phyloP scores from a whole-genome alignment of 1,140 invertebrate genomes.

The Pararge aegeria region DNA sequence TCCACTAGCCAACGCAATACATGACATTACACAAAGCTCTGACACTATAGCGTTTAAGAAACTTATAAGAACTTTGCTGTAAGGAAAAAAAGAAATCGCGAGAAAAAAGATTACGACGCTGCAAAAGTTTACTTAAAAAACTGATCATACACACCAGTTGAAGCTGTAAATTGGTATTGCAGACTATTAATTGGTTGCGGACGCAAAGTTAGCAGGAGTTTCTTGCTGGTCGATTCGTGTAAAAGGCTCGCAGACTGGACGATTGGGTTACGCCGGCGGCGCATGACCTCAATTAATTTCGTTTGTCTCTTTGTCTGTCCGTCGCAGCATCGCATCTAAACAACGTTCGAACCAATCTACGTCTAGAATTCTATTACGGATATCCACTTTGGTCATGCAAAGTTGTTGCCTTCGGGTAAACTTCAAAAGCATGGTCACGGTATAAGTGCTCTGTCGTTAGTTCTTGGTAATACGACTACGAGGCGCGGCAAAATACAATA shows the following conservation, averaged over 20 bases:
- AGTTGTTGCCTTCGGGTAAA: conserved; percentile 30
- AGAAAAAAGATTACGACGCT: too few species aligned
- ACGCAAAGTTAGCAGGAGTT: conserved; percentile 39
- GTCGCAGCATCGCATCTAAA: conserved; percentile 49
- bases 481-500: neutral
- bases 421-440: conserved; percentile 24
- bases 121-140: neutral
- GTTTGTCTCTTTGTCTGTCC: conserved; percentile 70
- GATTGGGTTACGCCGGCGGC: conserved; percentile 66
- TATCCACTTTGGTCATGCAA: conserved; percentile 45
- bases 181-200: conserved; percentile 36
- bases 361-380: conserved; percentile 66
- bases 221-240: conserved; percentile 42
- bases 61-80: too few species aligned
- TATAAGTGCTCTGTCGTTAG: conserved; percentile 11
- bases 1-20: too few species aligned
- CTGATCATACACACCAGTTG: conserved; percentile 5
- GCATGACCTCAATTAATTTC: conserved; percentile 73
- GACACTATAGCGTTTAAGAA: too few species aligned
- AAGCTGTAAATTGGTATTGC: conserved; percentile 29
- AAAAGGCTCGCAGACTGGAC: conserved; percentile 38
- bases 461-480: conserved; percentile 7
- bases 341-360: conserved; percentile 57
- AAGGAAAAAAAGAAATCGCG: too few species aligned
- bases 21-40: too few species aligned